Conservation (phyloP, 2,888 invertebrate genomes). For the Harpagoxenus sublaevis region DNA sequence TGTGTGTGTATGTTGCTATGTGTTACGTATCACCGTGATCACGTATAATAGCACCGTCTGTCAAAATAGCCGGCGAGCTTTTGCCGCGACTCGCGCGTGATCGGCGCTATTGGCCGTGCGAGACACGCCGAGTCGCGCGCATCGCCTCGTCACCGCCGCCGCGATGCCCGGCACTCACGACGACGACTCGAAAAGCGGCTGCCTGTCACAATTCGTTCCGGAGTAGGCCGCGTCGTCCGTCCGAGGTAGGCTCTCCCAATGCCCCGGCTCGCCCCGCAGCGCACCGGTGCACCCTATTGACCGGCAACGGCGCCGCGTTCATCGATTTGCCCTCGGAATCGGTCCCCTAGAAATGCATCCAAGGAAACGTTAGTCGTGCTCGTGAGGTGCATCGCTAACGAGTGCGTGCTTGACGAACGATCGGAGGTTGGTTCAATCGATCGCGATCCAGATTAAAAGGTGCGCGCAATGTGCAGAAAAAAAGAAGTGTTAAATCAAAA, state of each 20-base stretch:
- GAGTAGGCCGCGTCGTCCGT: background rate
- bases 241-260: constrained; percentile 1
- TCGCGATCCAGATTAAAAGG: background rate
- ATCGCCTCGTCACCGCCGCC: constrained; percentile 41
- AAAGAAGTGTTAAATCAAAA: too few species aligned
- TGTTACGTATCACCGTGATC: constrained; percentile 37
- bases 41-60: constrained; percentile 56
- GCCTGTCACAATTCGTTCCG: constrained; percentile 33
- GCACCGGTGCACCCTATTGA: constrained; percentile 43
- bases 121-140: constrained; percentile 37
- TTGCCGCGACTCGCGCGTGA: constrained; percentile 12
- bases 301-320: constrained; percentile 29
- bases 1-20: background rate
- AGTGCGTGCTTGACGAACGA: background rate
- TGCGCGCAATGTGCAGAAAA: too few species aligned
- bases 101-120: constrained; percentile 31
- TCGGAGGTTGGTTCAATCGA: background rate
- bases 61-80: constrained; percentile 47
- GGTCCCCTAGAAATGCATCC: constrained; percentile 31
- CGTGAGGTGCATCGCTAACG: background rate
- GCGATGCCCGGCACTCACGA: constrained; percentile 29
- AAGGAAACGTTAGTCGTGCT: constrained; percentile 5
- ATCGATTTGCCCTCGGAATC: constrained; percentile 36
- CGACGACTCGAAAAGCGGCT: background rate
- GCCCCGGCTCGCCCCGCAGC: constrained; percentile 34